phyloP scores from a whole-genome alignment of 2,888 invertebrate species.

The Osmoderma eremita region DNA sequence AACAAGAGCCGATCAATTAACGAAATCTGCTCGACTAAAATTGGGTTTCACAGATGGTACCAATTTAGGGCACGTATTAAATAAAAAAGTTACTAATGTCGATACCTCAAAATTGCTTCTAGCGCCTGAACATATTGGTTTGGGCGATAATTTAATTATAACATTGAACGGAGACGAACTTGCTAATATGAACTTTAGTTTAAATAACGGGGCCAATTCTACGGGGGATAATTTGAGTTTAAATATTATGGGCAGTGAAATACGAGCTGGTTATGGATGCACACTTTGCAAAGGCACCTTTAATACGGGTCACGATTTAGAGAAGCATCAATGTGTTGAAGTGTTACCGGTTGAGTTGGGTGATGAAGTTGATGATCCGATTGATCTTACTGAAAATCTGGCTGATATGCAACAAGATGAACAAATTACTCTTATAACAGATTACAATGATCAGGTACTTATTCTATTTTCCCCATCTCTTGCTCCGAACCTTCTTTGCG shows the following conservation, averaged over 20 bases:
- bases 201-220: constrained; percentile 20
- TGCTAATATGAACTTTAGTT: constrained; percentile 31
- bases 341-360: constrained; percentile 11
- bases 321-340: constrained; percentile 44
- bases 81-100: constrained; percentile 1
- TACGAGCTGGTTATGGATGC: constrained; percentile 30
- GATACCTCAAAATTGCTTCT: constrained; percentile 32
- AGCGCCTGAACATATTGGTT: constrained; percentile 12
- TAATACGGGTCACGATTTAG: constrained; percentile 40
- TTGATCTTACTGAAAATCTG: constrained; percentile 6
- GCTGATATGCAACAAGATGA: constrained; percentile 14
- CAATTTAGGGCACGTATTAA: neutral
- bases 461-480: no score
- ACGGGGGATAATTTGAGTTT: constrained; percentile 29
- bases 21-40: constrained; percentile 3
- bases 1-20: neutral
- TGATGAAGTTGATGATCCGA: constrained; percentile 9
- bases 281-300: constrained; percentile 43
- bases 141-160: constrained; percentile 39
- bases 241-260: constrained; percentile 25
- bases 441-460: constrained; percentile 37
- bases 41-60: constrained; percentile 7
- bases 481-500: no score
- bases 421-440: constrained; percentile 34
- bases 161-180: constrained; percentile 35